A percentile compares a stretch with the other conserved stretches of the same genome.
Conservation (phyloP, 2,888 invertebrate genomes). For the Drosophila sordidula region DNA sequence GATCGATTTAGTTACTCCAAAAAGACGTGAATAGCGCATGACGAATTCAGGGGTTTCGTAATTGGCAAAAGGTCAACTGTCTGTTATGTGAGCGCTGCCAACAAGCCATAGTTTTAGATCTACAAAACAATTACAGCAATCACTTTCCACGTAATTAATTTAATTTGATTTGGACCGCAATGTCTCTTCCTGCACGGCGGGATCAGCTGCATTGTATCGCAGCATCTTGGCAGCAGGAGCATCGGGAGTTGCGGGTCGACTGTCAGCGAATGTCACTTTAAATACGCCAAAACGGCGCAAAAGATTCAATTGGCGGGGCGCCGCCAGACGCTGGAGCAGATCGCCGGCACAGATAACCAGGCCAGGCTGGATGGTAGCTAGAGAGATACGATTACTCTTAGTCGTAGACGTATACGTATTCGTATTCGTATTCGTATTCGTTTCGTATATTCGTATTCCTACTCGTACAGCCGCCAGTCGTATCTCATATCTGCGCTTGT, state of each 20-base stretch:
- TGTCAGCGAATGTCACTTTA: slow-evolving; percentile 80
- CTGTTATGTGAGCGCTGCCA: slow-evolving; percentile 9
- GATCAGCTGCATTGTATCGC: slow-evolving; percentile 26
- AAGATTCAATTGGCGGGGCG: slow-evolving; percentile 79
- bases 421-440: slow-evolving; percentile 12
- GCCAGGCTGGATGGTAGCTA: slow-evolving; percentile 25
- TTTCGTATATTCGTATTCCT: too few species aligned
- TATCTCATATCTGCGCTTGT: slow-evolving; percentile 78
- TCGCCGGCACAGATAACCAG: slow-evolving; percentile 37
- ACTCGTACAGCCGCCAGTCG: slow-evolving; percentile 29
- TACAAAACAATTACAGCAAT: slow-evolving; percentile 68
- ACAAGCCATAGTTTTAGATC: slow-evolving; percentile 21
- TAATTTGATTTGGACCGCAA: slow-evolving; percentile 53
- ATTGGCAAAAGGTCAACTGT: slow-evolving; percentile 38
- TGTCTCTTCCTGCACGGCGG: slow-evolving; percentile 32
- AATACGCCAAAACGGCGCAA: slow-evolving; percentile 81
- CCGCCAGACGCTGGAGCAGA: slow-evolving; percentile 51
- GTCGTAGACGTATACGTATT: slow-evolving; percentile 10
- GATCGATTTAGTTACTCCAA: background rate
- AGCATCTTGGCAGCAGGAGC: slow-evolving; percentile 15
- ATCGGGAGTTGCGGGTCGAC: slow-evolving; percentile 47
- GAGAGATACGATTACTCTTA: slow-evolving; percentile 22
- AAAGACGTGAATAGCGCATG: background rate
- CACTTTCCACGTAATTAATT: slow-evolving; percentile 71
- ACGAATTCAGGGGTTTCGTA: slow-evolving; percentile 12